Evolutionary conservation across 1,140 invertebrate species (phyloP), one percentile per base, ranked within the genome.

Genomic region (Stegodyphus dumicola): DNA sequence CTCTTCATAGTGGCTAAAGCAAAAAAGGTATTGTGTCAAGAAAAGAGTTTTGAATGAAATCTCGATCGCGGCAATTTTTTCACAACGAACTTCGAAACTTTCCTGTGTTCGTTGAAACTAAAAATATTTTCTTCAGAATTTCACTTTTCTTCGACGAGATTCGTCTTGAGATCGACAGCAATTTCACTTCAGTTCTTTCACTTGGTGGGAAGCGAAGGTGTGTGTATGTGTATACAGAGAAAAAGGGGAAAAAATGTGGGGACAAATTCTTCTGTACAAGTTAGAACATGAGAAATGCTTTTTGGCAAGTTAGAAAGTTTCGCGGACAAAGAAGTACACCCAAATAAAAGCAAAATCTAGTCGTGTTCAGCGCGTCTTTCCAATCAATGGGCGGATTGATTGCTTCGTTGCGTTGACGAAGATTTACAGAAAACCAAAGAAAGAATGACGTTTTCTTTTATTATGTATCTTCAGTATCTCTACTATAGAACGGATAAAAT

Each of bases 201-300:
- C 70, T 52, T 52, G 13, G 51, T 49, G 51, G 49, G 70, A 49
- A 53, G 53, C 70, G 53, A 73, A 49, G 70, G 70, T n/a, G 10
- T 64, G 60, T 64, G 10, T 11, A 64, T 10, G n/a, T 10, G 60
- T 64, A 64, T 33, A 33, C 33, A 33, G 33, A 33, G 33, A 33
- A 33, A 33, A 33, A 33, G 33, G 33, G 33, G 33, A 64, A 11
- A 64, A n/a, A 11, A 64, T 64, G 60, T n/a, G 10, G n/a, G 60
- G 60, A 64, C 10, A 64, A 64, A 64, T 64, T n/a, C n/a, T 64
- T 10, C n/a, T 64, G 48, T 75, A 75, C 73, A 75, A 75, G 73
- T 54, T 56, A 54, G 54, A 75, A 75, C 73, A 75, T 60, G 54
- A 75, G 73, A 75, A 75, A 75, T 75, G 73, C 73, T 60, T 75